These are phyloP conservation scores for Adela reaumurella DNA, from an alignment of 2,888 invertebrate species.

Conservation along the genomic window DNA sequence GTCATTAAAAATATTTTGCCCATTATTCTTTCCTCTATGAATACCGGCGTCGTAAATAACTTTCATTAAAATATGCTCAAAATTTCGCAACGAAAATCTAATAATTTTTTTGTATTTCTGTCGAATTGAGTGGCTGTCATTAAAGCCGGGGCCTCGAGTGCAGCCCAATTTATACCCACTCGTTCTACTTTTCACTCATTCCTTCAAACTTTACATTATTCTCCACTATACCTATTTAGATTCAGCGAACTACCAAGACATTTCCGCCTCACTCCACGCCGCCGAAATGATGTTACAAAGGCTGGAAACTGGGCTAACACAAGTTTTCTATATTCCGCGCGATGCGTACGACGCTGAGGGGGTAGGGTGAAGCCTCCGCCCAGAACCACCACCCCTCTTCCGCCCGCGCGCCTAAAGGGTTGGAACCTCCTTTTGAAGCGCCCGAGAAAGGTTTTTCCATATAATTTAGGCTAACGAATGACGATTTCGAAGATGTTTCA, in stretches of 20 bases:
- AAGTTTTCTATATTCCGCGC: conserved; percentile 50
- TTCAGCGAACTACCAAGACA: conserved; percentile 24
- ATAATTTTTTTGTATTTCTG: too few species aligned
- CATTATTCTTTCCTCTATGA: too few species aligned
- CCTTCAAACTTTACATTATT: too few species aligned
- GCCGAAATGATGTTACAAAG: conserved; percentile 57
- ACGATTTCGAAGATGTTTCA: conserved; percentile 42
- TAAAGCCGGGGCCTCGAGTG: too few species aligned
- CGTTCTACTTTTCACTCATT: too few species aligned
- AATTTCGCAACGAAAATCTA: too few species aligned
- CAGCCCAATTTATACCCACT: too few species aligned
- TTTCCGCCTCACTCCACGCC: conserved; percentile 22
- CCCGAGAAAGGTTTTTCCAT: conserved; percentile 47
- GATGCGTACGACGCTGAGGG: conserved; percentile 30
- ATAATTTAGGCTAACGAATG: conserved; percentile 27
- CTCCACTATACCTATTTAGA: too few species aligned
- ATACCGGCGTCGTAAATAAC: too few species aligned
- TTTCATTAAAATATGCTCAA: too few species aligned
- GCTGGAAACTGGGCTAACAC: conserved; percentile 56
- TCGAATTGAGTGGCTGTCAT: too few species aligned
- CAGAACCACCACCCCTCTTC: conserved; percentile 15
- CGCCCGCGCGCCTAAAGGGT: conserved; percentile 29
- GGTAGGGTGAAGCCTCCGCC: neutral
- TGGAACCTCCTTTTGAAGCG: conserved; percentile 52
- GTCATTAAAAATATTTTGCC: too few species aligned